Evolutionary conservation across 2,888 invertebrate genomes (phyloP), one percentile per base, ranked within the genome.

Genomic region (Chrysodeixis includens): DNA sequence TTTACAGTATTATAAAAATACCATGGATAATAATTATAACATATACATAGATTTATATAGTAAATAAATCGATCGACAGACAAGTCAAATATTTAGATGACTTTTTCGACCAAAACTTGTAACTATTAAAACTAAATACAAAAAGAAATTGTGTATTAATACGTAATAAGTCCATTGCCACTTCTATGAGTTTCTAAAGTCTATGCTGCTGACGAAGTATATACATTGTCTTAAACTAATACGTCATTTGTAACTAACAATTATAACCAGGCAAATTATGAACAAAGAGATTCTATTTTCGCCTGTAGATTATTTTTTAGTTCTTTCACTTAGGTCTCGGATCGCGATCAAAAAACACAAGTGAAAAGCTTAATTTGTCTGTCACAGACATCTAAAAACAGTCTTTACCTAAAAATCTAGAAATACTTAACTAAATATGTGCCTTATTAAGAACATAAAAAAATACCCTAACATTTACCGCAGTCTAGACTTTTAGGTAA

Each of bases 371-470:
- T 51, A 14, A 35, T 4, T 8, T 22, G 1, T 30, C 46, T 35
- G 51, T 46, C 30, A 12, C 55, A 63, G 60, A 59, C 56, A 66
- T 22, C 55, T 30, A 9, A 52, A 69, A 59, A 71, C 56, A 44
- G 16, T 62, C 53, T 51, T 56, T 66, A 30, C 69, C n/a, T 63
- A 69, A 57, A 62, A 55, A 32, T 52, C 40, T 63, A 67, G 54
- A 54, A 16, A 61, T 54, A 30, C 26, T 35, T 55, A 61, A 40
- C 26, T 46, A 57, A 8, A 52, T 58, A 61, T 52, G 22, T 30
- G 30, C 20, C 56, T 53, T 10, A 16, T n/a, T 56, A 60, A 51
- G 5, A 62, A 68, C 51, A 53, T 30, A 46, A 53, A 58, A 52
- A 44, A 49, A 32, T 44, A 53, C 22, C 22, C 10, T 52, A 64